Evolutionary conservation across 2,113 vertebrate genomes (phyloP), one percentile per base, ranked within the genome.

Genomic region (Nesospiza acunhae): DNA sequence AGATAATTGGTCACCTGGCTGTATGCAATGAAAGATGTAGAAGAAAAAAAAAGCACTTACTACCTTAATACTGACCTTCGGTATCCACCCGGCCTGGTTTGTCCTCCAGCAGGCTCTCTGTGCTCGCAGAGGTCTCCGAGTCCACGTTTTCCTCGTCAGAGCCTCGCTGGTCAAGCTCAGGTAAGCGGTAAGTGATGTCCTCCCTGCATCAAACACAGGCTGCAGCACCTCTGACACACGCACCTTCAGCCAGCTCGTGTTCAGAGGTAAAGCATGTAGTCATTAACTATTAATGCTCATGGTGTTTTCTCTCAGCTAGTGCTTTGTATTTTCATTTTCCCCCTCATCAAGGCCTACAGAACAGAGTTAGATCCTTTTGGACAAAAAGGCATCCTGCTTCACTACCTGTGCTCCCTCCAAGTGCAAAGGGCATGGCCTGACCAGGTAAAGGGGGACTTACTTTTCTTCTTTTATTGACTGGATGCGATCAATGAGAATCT

Each of bases 401-500:
- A 23, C 26, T 37, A 17, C 12, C 69, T 64, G 27, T 33, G 14
- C 6, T 42, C 30, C 30, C 55, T 88, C 35, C 64, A 53, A 5
- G 53, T 20, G 59, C 76, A 89, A 49, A 47, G 39, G 63, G 44
- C 28, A 30, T 1, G 16, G 35, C 46, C 49, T 39, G 22, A 33
- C 37, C 58, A 66, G 41, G 19, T 17, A 27, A 47, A 79, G 18
- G 13, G 27, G 9, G 22, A 98, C 98, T 98, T 97, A 99, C 99
- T 99, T 99, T 75, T 99, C 99, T 94, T 99, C 99, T 92, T 99
- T 99, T 96, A 99, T 99, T 30, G 99, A 99, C 97, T 99, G 98
- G 85, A 99, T 98, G 37, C 98, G 98, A 50, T 99, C 99, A 1
- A 99, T 97, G 96, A 99, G 98, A 74, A 98, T 99, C 94, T 99